These are phyloP conservation scores for Pentamera pediparva DNA, from an alignment of 53 echinoderm and acorn worm genomes.

Conservation along the genomic window DNA sequence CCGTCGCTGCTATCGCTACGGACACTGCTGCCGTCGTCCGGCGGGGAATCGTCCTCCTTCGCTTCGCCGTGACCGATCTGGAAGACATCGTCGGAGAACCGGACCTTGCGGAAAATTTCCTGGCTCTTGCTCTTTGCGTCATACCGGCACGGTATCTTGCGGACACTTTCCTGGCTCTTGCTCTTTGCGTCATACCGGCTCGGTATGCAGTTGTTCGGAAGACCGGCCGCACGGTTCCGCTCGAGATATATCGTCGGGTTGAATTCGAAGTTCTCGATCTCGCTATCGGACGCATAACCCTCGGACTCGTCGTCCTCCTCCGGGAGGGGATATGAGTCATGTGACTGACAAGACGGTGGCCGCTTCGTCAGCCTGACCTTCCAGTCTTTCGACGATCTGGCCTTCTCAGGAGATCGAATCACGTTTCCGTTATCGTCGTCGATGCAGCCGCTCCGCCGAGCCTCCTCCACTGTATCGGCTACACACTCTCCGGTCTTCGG, in stretches of 20 bases:
- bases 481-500: slow-evolving; percentile 78
- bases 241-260: slow-evolving; percentile 83
- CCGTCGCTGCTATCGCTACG: too few species aligned
- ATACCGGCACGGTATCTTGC: slow-evolving; percentile 34
- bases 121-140: slow-evolving; percentile 44
- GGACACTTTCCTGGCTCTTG: slow-evolving; percentile 41
- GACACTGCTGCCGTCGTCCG: too few species aligned
- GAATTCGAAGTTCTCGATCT: slow-evolving; percentile 73
- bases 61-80: slow-evolving; percentile 30
- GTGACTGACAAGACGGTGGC: slow-evolving; percentile 3
- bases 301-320: slow-evolving; percentile 92
- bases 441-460: slow-evolving; percentile 81
- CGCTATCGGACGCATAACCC: slow-evolving; percentile 82
- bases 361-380: slow-evolving; percentile 20
- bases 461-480: slow-evolving; percentile 79
- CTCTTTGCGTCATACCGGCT: slow-evolving; percentile 39
- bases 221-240: slow-evolving; percentile 61
- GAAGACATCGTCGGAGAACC: slow-evolving; percentile 87
- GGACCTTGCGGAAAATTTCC: slow-evolving; percentile 52
- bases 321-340: slow-evolving; percentile 76
- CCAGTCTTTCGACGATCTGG: neutral
- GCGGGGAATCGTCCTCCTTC: neutral
- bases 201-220: slow-evolving; percentile 38
- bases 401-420: slow-evolving; percentile 48
- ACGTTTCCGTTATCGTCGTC: slow-evolving; percentile 91